Evolutionary conservation across 2,113 vertebrate species (phyloP), one percentile per base, ranked within the genome.

Genomic region (Ciconia maguari): DNA sequence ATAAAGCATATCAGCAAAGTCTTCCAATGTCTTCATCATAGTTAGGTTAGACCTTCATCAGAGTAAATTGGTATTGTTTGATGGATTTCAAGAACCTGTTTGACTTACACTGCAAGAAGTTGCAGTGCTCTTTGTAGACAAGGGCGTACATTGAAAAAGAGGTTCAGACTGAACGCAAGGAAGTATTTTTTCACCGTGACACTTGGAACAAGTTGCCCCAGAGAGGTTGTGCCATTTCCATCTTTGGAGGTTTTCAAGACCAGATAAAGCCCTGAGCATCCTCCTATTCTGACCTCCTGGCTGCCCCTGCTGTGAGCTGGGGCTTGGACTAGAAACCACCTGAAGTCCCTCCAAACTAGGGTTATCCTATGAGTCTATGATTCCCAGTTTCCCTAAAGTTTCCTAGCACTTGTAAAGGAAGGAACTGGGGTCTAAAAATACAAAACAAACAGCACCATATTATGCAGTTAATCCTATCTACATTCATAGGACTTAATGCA

Each of bases 31-130:
- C 24, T 89, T 76, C 9, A 10, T n/a, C 17, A 5, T 13, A 70
- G 36, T 62, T 61, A 57, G 32, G 57, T n/a, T 58, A 24, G 32
- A 32, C 61, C 29, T 87, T 76, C 9, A 15, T 34, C 15, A 4
- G 13, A 70, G 24, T 66, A 57, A 38, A 9, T 38, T 38, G 38
- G 38, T 38, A 38, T 38, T 38, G 38, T 38, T 44, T 57, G 34
- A 8, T 74, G 36, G 26, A 24, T 91, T 93, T 89, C 60, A 70
- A 91, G 55, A 77, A 36, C 10, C 30, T 49, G 1, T 83, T 90
- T 80, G 21, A 58, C n/a, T 78, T 74, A 61, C 0, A 29, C 8
- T 2, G 0, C 0, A 3, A 44, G 22, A 71, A 16, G 15, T 27
- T 54, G 36, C 46, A 79, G 27, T 10, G 3, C 2, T 30, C 13